Evolutionary conservation across 2,113 vertebrate genomes (phyloP).

Genomic region (Fregetta grallaria): DNA sequence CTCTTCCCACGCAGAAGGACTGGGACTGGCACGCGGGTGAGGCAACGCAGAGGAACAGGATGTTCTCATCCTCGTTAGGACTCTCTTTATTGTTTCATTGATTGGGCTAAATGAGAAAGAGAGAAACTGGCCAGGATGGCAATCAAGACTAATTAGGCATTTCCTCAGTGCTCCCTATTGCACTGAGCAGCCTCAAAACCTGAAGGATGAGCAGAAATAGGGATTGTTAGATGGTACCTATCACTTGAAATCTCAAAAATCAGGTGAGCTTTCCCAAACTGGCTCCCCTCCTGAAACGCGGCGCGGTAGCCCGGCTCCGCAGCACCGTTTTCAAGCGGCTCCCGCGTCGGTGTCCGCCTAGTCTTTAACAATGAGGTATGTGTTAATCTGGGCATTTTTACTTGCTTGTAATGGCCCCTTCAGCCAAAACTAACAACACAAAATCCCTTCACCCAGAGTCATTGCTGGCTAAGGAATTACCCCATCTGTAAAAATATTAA

Average conservation of each 20-base stretch:
- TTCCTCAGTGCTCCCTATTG: background rate
- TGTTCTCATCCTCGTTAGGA: background rate
- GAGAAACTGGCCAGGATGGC: background rate
- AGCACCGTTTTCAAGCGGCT: background rate
- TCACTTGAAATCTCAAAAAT: background rate
- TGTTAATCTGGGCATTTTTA: constrained; percentile 74
- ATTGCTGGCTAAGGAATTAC: constrained; percentile 65
- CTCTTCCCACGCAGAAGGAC: background rate
- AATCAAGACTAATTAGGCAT: constrained; percentile 3
- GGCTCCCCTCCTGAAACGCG: background rate
- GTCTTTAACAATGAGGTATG: constrained; percentile 71
- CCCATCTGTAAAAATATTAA: constrained; percentile 75
- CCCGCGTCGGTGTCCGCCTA: constrained; percentile 17
- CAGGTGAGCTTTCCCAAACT: background rate
- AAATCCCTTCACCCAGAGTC: constrained; percentile 68
- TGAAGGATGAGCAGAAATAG: background rate
- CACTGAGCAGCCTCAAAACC: background rate
- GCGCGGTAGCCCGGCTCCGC: background rate
- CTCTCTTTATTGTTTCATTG: background rate
- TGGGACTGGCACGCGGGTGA: background rate
- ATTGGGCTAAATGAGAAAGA: background rate
- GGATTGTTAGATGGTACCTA: background rate
- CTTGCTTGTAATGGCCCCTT: constrained; percentile 46
- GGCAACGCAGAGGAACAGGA: background rate
- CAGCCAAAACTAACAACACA: constrained; percentile 75